Percentiles rank a stretch among this genome's conserved stretches.
These are phyloP conservation scores for Neodiprion pinetum DNA, from an alignment of 1,140 invertebrate genomes.

Conservation along the genomic window DNA sequence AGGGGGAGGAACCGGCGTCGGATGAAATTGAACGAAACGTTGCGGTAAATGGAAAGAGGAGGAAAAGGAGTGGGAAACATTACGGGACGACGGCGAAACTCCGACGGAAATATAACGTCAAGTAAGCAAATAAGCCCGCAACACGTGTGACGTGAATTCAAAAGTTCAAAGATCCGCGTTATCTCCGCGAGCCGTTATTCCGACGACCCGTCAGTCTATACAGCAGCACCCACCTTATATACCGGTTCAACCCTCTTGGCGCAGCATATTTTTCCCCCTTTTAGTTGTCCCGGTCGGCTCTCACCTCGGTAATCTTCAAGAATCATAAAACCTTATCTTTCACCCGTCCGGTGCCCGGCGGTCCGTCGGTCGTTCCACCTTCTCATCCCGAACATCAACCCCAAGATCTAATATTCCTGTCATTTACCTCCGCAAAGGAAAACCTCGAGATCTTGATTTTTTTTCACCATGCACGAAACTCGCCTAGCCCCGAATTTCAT, in stretches of 20 bases:
- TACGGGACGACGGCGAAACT: not conserved
- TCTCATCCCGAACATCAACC: not conserved
- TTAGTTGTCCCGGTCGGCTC: not conserved
- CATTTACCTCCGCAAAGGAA: not conserved
- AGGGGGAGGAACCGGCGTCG: too few species aligned
- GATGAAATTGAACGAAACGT: too few species aligned
- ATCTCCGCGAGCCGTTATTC: not conserved
- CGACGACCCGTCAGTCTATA: not conserved
- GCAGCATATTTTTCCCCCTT: not conserved
- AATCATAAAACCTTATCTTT: not conserved
- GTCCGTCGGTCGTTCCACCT: not conserved
- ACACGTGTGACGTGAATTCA: conserved; percentile 1
- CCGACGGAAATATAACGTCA: not conserved
- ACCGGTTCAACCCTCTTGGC: not conserved
- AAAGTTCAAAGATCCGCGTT: not conserved
- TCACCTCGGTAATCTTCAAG: not conserved
- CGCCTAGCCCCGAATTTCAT: not conserved
- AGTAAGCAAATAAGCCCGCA: not conserved
- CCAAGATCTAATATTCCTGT: not conserved
- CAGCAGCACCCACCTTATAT: not conserved
- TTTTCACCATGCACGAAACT: not conserved
- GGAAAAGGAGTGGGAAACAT: not conserved
- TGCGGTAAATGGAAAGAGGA: not conserved
- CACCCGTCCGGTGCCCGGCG: not conserved
- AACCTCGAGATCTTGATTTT: not conserved